Evolutionary conservation across 2,797 vertebrate genomes (phyloP), one percentile per base, ranked within the genome.

Genomic region (Perodicticus potto): DNA sequence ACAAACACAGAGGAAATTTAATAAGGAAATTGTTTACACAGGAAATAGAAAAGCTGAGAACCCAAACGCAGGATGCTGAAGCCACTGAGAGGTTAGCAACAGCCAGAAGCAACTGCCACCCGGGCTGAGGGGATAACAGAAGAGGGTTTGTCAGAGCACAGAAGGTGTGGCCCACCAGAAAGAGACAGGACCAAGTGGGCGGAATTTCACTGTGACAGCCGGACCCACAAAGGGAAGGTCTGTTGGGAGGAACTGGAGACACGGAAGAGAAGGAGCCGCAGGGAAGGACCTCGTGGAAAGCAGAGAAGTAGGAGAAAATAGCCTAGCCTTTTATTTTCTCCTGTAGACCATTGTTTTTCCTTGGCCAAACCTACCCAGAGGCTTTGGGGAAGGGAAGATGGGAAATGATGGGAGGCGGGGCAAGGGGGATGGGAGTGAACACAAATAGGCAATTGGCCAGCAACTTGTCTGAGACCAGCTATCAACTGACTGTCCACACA

Each of bases 11-110:
- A 91, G 37, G n/a, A 94, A 37, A 59, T 45, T 92, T 67, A 76
- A 69, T 63, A 37, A 89, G 72, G 61, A 95, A 90, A 90, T 77
- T 69, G 67, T 45, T 67, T 25, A 29, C 59, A 73, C 55, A 43
- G 85, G 93, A 97, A 96, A 72, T 92, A 88, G 80, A 92, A 95
- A 96, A 43, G 49, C 69, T 92, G 49, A 96, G 94, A 63, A 25
- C 25, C 55, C 93, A 67, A 86, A 85, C 27, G n/a, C 53, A 72
- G 89, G 78, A 73, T 20, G n/a, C 20, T 57, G 69, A 93, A 65
- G 59, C 16, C 72, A 55, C 69, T n/a, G 82, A 49, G 45, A 84
- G 40, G 67, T 34, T 37, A 27, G 43, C 37, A 7, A 23, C 40
- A 49, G 59, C n/a, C 53, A 49, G 72, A 81, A 70, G 45, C 40